A percentile compares a stretch with the other conserved stretches of the same genome.
phyloP scores from a whole-genome alignment of 1,140 invertebrate genomes.

The Platyura marginata region DNA sequence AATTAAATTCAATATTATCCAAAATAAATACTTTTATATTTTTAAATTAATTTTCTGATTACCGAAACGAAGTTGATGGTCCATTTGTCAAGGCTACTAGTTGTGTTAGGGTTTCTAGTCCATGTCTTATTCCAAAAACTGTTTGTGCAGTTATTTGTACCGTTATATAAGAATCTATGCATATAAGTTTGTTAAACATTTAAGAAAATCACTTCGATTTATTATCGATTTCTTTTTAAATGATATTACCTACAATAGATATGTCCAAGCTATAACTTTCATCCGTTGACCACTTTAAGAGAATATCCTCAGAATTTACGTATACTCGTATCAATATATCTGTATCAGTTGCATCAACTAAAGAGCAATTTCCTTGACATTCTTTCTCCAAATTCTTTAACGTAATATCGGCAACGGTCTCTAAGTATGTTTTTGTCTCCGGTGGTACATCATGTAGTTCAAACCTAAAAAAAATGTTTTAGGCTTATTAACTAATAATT shows the following conservation, averaged over 20 bases:
- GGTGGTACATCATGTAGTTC: slow-evolving; percentile 12
- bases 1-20: slow-evolving; percentile 4
- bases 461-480: slow-evolving; percentile 11
- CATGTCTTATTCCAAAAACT: slow-evolving; percentile 56
- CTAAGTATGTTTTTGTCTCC: slow-evolving; percentile 19
- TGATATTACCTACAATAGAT: slow-evolving; percentile 28
- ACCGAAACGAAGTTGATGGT: not conserved
- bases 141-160: slow-evolving; percentile 33
- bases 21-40: slow-evolving; percentile 12
- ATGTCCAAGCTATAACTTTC: slow-evolving; percentile 42
- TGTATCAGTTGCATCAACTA: too few relatives aligned
- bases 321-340: slow-evolving; percentile 31
- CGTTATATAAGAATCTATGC: not conserved
- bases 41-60: slow-evolving; percentile 1
- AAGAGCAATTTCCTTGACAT: slow-evolving; percentile 34
- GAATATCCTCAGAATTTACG: slow-evolving; percentile 25
- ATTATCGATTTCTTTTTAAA: too few relatives aligned
- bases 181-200: slow-evolving; percentile 2
- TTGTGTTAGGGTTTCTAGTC: slow-evolving; percentile 55
- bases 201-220: too few relatives aligned
- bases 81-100: slow-evolving; percentile 27
- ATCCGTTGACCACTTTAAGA: slow-evolving; percentile 39
- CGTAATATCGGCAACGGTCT: slow-evolving; percentile 31
- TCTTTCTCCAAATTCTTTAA: slow-evolving; percentile 30
- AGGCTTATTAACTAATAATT: too few relatives aligned